phyloP scores from a whole-genome alignment of 1,140 invertebrate species.

The Pogonomyrmex barbatus region DNA sequence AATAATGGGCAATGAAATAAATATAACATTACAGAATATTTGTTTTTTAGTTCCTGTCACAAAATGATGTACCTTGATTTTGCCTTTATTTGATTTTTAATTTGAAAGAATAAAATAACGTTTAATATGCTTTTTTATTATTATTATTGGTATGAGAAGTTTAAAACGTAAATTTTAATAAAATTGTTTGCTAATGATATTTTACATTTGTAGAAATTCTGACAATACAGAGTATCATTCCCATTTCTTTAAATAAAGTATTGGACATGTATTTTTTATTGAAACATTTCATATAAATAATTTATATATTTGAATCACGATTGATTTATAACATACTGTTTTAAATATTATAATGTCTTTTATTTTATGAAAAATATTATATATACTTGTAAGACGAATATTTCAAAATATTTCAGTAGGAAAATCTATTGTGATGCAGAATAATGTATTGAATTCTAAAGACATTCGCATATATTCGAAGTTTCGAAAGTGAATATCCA shows the following conservation, averaged over 20 bases:
- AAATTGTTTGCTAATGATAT: neutral
- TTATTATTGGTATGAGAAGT: neutral
- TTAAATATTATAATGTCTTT: conserved; percentile 11
- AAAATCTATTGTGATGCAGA: neutral
- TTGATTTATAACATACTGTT: neutral
- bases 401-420: neutral
- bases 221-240: neutral
- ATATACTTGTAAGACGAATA: neutral
- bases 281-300: neutral
- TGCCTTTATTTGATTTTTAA: neutral
- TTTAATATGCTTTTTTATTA: neutral
- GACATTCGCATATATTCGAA: neutral
- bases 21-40: neutral
- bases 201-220: neutral
- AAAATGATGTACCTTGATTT: neutral
- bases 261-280: neutral
- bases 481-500: conserved; percentile 12
- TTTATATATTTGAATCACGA: neutral
- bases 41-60: neutral
- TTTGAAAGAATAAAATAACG: neutral
- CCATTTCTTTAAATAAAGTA: neutral
- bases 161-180: neutral
- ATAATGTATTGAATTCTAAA: conserved; percentile 5
- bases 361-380: neutral
- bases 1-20: neutral